Evolutionary conservation across 2,113 vertebrate genomes (phyloP).

Genomic region (Eidolon helvum): DNA sequence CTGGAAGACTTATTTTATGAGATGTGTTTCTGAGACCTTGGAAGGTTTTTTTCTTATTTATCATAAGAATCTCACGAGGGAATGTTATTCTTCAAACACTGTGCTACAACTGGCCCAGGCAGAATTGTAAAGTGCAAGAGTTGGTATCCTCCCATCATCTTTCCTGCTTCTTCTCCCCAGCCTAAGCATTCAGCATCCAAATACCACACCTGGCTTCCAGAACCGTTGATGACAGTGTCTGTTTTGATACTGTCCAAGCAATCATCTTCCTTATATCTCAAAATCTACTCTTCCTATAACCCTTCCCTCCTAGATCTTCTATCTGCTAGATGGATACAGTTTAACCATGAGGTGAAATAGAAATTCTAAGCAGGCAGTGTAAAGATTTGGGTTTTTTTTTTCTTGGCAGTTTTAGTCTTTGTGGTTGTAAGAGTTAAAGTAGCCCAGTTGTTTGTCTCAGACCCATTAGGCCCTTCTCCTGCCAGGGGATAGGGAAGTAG

Average conservation of each 20-base stretch:
- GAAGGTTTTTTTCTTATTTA: not conserved
- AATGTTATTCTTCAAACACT: slow-evolving; percentile 7
- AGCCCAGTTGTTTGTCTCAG: not conserved
- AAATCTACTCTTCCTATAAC: not conserved
- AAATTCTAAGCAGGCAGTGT: not conserved
- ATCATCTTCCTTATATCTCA: not conserved
- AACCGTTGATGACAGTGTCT: not conserved
- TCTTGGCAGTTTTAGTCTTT: not conserved
- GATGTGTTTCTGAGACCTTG: not conserved
- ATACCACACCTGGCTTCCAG: slow-evolving; percentile 25
- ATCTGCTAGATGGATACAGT: not conserved
- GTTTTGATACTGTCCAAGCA: not conserved
- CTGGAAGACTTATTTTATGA: slow-evolving; percentile 26
- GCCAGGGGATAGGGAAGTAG: not conserved
- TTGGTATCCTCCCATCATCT: not conserved
- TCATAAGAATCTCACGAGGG: not conserved
- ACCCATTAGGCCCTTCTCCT: not conserved
- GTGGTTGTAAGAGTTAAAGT: not conserved
- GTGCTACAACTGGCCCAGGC: not conserved
- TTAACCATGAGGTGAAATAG: not conserved
- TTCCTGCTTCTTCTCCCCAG: not conserved
- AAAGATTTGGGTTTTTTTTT: not conserved
- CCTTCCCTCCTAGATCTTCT: not conserved
- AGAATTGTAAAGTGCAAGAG: not conserved
- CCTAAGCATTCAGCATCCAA: not conserved